These are phyloP conservation scores for Rallus crepitans DNA, from an alignment of 2,797 vertebrate species.

Conservation along the genomic window DNA sequence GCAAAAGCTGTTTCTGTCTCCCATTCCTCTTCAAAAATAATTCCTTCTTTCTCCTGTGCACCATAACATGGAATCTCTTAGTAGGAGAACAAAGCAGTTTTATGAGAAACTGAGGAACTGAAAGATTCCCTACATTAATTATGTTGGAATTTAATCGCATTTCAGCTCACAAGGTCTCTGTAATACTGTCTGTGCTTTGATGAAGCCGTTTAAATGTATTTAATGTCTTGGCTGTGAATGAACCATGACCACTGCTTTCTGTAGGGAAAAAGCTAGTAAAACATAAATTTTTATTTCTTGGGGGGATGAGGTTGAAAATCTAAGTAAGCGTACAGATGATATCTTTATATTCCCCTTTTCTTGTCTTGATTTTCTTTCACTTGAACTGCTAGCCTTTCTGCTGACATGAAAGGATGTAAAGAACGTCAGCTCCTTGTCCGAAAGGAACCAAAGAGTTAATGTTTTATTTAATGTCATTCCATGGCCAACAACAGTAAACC, in stretches of 20 bases:
- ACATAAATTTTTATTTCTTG: not conserved
- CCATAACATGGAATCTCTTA: not conserved
- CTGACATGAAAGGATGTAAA: not conserved
- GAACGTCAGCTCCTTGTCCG: not conserved
- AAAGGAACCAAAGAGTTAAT: not conserved
- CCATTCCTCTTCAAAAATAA: not conserved
- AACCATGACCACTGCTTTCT: not conserved
- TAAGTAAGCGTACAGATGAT: not conserved
- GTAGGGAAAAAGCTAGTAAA: not conserved
- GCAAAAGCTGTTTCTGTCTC: not conserved
- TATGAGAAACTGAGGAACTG: not conserved
- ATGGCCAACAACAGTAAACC: not conserved
- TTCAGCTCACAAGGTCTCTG: not conserved
- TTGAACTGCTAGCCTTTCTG: not conserved
- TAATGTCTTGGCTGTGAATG: not conserved
- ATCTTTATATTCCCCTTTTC: not conserved
- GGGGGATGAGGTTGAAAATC: not conserved
- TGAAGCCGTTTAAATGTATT: not conserved
- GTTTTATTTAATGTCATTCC: not conserved
- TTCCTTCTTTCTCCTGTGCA: not conserved
- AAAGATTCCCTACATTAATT: not conserved
- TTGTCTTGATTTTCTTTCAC: not conserved
- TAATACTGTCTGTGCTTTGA: not conserved
- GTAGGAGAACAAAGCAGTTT: not conserved
- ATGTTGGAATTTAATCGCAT: not conserved